Base-by-base conservation (phyloP, 1,140 invertebrate genomes). In the Drosophila punjabiensis region DNA sequence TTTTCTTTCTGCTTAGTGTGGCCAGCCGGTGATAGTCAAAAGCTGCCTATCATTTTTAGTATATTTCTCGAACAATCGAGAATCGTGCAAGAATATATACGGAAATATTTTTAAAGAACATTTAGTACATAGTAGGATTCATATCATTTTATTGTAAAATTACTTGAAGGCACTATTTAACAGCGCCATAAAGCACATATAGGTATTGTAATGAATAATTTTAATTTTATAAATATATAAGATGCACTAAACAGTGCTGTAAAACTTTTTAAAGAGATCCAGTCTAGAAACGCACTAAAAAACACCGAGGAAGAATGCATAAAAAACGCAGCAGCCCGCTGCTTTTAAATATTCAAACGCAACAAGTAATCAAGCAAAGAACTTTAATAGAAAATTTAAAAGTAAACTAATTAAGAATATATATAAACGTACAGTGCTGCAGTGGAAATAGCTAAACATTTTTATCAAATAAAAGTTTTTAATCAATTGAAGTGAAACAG, bases 281-380 rank as follows among this genome's bases (percentile, higher is more conserved):
- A 45, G 10, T 11, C 4, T 3, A 0, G 35, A 56, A 87, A 80
- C 16, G 50, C 53, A 13, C 71, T 88, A 88, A 67, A 88, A 81
- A 89, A 71, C 45, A 30, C 67, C 83, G 32, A 14, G 33, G 7
- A 14, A 8, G 4, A 20, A 45, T 32, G 58, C 70, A 89, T 88
- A 89, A 81, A 86, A 84, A 60, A 68, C 47, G 55, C 78, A 24
- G 30, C 20, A 28, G 50, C 35, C 10, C 66, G 37, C 7, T 30
- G 10, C 35, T 67, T 84, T 88, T 10, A 66, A 88, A 85, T 89
- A 88, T 66, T 88, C 24, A 14, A 61, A 68, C 58, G 28, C 37
- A 39, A 32, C 24, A 76, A 73, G 83, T 88, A 62, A 33, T 7
- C 50, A 59, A 68, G 70, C 48, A 56, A 58, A 73, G 53, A 56